Conservation (phyloP, 2,888 invertebrate genomes). For the Lycocerus yunnanus region DNA sequence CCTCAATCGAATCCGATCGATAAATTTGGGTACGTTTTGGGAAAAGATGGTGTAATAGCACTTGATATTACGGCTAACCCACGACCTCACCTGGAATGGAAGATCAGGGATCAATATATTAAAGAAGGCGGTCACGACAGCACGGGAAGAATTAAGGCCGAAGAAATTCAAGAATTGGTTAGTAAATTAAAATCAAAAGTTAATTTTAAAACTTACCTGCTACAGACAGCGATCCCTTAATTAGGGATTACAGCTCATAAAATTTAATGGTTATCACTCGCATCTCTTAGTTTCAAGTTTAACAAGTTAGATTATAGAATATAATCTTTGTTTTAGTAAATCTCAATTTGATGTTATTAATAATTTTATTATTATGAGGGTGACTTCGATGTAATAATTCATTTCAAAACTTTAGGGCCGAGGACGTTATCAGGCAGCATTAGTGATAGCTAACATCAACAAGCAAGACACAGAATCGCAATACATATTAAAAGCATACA, state of each 20-base stretch:
- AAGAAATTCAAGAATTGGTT: slow-evolving; percentile 57
- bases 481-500: slow-evolving; percentile 70
- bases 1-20: slow-evolving; percentile 63
- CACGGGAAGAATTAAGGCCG: slow-evolving; percentile 58
- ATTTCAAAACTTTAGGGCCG: slow-evolving; percentile 60
- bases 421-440: slow-evolving; percentile 69
- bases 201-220: neutral
- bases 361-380: neutral
- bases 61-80: slow-evolving; percentile 78
- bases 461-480: slow-evolving; percentile 77
- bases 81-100: slow-evolving; percentile 71
- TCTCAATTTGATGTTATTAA: neutral
- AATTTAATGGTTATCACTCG: neutral
- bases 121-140: slow-evolving; percentile 59
- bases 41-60: slow-evolving; percentile 71
- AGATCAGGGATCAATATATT: slow-evolving; percentile 62
- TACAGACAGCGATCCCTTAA: neutral
- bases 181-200: slow-evolving; percentile 31
- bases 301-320: neutral
- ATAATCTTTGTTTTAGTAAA: neutral
- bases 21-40: slow-evolving; percentile 75
- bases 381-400: neutral
- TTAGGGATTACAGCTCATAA: neutral
- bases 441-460: slow-evolving; percentile 69
- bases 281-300: neutral